These are phyloP conservation scores for Malachius bipustulatus DNA, from an alignment of 2,888 invertebrate species.

Conservation along the genomic window DNA sequence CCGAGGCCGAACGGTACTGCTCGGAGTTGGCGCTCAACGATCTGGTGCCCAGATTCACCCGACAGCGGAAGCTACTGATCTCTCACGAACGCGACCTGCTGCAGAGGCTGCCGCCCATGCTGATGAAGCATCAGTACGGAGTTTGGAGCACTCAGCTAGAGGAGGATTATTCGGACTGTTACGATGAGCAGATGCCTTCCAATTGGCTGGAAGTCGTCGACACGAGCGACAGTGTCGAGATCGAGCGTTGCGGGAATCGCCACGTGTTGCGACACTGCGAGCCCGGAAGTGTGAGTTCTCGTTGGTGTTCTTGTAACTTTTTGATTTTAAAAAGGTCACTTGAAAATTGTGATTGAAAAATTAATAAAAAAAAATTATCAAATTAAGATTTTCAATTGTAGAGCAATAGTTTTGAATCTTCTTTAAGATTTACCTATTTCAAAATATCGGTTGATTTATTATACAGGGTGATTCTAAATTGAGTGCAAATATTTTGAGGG, in stretches of 20 bases:
- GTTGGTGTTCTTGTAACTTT: no score
- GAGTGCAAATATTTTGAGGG: no score
- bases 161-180: slow-evolving; percentile 44
- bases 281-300: slow-evolving; percentile 31
- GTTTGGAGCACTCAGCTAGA: slow-evolving; percentile 40
- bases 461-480: no score
- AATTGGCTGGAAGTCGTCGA: slow-evolving; percentile 56
- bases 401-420: no score
- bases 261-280: slow-evolving; percentile 30
- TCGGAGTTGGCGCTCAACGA: slow-evolving; percentile 34
- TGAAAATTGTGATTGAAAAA: no score
- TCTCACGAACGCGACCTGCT: slow-evolving; percentile 24
- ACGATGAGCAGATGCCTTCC: slow-evolving; percentile 52
- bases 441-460: no score
- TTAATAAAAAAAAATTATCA: slow-evolving; percentile 1
- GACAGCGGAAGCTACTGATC: slow-evolving; percentile 23
- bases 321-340: no score
- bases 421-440: no score
- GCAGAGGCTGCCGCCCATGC: slow-evolving; percentile 34
- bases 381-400: no score
- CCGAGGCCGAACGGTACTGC: slow-evolving; percentile 35
- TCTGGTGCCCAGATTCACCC: slow-evolving; percentile 27
- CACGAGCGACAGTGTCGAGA: slow-evolving; percentile 42
- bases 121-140: slow-evolving; percentile 35
- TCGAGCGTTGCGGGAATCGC: slow-evolving; percentile 35